Evolutionary conservation across 2,888 invertebrate genomes (phyloP).

Genomic region (Deroplatys truncata): DNA sequence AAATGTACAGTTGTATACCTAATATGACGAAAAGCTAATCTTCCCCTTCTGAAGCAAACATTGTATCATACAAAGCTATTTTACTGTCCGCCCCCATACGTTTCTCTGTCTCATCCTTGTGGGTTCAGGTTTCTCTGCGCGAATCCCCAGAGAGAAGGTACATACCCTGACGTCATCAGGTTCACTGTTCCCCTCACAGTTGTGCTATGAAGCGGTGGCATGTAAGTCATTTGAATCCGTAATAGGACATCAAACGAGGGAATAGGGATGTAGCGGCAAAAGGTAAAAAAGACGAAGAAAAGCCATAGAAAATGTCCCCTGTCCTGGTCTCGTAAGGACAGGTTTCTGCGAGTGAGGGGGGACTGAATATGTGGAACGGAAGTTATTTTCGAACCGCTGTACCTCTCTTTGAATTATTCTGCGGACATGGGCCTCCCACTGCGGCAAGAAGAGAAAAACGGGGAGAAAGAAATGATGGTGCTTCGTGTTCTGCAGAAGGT

Average conservation of each 20-base stretch:
- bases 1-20: too few relatives aligned
- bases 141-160: neutral
- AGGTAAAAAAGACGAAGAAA: slow-evolving; percentile 12
- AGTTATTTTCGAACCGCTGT: neutral
- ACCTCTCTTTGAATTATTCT: neutral
- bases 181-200: neutral
- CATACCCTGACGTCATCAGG: neutral
- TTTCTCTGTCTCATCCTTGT: neutral
- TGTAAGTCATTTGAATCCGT: slow-evolving; percentile 25
- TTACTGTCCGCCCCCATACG: neutral
- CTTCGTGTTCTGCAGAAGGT: too few relatives aligned
- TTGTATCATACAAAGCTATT: slow-evolving; percentile 3
- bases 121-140: neutral
- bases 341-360: neutral
- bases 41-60: slow-evolving; percentile 8
- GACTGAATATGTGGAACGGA: neutral
- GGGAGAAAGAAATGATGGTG: neutral
- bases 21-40: neutral
- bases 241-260: slow-evolving; percentile 23
- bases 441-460: neutral
- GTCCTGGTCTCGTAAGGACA: neutral
- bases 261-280: neutral
- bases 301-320: neutral
- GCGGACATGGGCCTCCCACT: neutral
- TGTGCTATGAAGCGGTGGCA: neutral